These are phyloP conservation scores for Coendou prehensilis DNA, from an alignment of 2,797 vertebrate genomes.

Conservation along the genomic window DNA sequence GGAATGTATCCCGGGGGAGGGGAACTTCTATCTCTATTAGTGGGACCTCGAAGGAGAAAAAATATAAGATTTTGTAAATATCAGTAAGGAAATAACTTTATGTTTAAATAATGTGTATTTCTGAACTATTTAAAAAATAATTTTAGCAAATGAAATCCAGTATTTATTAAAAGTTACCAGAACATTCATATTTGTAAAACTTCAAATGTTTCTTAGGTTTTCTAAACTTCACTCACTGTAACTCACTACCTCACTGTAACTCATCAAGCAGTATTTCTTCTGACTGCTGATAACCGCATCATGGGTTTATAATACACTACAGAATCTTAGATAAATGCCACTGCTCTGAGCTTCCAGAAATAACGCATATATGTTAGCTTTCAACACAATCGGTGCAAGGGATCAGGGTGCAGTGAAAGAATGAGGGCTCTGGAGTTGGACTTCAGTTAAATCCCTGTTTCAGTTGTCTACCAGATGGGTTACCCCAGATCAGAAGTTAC, in stretches of 20 bases:
- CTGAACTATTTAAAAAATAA: not conserved
- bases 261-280: slow-evolving; percentile 26
- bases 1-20: slow-evolving; percentile 99
- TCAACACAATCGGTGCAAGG: not conserved
- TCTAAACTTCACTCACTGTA: slow-evolving; percentile 31
- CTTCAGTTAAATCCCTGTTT: not conserved
- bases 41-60: slow-evolving; percentile 90
- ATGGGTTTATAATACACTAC: not conserved
- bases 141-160: slow-evolving; percentile 50
- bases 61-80: slow-evolving; percentile 63
- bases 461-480: not conserved
- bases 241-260: not conserved
- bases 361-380: not conserved
- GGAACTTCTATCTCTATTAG: slow-evolving; percentile 96
- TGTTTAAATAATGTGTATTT: slow-evolving; percentile 60
- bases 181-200: slow-evolving; percentile 58
- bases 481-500: not conserved
- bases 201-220: slow-evolving; percentile 43
- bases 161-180: slow-evolving; percentile 59
- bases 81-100: slow-evolving; percentile 54
- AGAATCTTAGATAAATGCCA: slow-evolving; percentile 11
- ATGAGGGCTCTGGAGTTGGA: not conserved
- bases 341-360: slow-evolving; percentile 11
- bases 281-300: slow-evolving; percentile 22
- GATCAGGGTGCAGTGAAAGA: not conserved